Percentiles rank a stretch among this genome's conserved stretches.
Evolutionary conservation across 2,113 vertebrate species (phyloP).

Genomic region (Microtus pennsylvanicus): DNA sequence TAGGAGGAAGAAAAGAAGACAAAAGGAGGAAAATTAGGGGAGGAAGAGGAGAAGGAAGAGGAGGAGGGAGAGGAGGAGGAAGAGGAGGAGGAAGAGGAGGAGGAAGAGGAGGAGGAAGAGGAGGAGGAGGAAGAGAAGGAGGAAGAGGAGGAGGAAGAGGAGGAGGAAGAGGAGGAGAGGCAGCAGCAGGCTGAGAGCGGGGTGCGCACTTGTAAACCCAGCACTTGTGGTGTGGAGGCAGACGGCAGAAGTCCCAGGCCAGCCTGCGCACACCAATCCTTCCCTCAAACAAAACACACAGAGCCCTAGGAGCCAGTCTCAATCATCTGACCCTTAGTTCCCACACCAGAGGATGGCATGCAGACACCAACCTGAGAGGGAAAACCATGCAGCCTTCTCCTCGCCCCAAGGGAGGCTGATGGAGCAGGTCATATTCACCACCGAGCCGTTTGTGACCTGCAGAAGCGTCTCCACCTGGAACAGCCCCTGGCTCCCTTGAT

Average conservation of each 20-base stretch:
- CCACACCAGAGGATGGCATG: neutral
- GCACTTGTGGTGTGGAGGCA: neutral
- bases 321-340: neutral
- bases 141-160: neutral
- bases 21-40: neutral
- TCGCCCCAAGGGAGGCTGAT: neutral
- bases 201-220: neutral
- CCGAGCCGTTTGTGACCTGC: neutral
- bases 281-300: neutral
- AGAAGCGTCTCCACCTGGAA: constrained; percentile 67
- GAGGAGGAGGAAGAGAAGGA: neutral
- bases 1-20: neutral
- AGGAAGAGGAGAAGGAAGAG: neutral
- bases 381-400: constrained; percentile 1
- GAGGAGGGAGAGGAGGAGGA: neutral
- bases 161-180: neutral
- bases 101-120: neutral
- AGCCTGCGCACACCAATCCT: neutral
- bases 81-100: neutral
- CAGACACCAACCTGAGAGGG: constrained; percentile 45
- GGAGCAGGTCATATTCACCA: constrained; percentile 54
- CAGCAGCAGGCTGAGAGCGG: neutral
- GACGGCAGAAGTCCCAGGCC: neutral
- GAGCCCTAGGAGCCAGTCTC: neutral
- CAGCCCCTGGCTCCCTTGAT: constrained; percentile 6